Evolutionary conservation across 2,797 vertebrate species (phyloP).

Genomic region (Anniella stebbinsi): DNA sequence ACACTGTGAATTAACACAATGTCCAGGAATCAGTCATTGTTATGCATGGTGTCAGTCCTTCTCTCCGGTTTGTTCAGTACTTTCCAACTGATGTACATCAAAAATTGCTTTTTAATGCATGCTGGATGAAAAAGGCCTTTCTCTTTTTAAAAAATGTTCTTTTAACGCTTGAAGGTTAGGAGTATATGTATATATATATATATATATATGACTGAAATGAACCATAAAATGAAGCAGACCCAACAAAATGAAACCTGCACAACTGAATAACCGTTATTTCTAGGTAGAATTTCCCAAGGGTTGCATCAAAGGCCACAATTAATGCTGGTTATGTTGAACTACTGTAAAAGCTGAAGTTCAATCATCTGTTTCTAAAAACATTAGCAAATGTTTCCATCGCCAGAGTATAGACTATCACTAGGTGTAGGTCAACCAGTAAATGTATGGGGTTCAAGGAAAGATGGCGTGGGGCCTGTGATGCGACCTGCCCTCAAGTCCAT

Average conservation of each 20-base stretch:
- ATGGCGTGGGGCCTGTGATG: not conserved
- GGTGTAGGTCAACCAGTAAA: not conserved
- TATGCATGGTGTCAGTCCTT: not conserved
- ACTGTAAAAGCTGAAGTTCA: not conserved
- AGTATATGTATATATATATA: no score
- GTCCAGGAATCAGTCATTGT: not conserved
- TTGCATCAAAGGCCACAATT: not conserved
- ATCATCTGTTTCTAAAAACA: not conserved
- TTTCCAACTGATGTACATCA: not conserved
- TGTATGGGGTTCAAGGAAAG: not conserved
- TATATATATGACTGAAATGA: not conserved
- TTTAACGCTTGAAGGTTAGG: not conserved
- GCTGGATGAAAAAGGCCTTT: not conserved
- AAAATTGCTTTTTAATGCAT: constrained; percentile 7
- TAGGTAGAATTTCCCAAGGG: not conserved
- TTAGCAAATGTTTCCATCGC: not conserved
- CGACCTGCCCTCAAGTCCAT: no score
- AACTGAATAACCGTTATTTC: not conserved
- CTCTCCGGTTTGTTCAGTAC: not conserved
- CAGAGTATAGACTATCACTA: not conserved
- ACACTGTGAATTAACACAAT: not conserved
- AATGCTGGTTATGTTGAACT: not conserved
- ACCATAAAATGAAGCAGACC: fast-evolving
- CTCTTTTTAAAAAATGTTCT: not conserved
- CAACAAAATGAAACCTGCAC: constrained; percentile 1